Base-by-base conservation (phyloP, 2,113 vertebrate species). In the Amblyopsis rosae region DNA sequence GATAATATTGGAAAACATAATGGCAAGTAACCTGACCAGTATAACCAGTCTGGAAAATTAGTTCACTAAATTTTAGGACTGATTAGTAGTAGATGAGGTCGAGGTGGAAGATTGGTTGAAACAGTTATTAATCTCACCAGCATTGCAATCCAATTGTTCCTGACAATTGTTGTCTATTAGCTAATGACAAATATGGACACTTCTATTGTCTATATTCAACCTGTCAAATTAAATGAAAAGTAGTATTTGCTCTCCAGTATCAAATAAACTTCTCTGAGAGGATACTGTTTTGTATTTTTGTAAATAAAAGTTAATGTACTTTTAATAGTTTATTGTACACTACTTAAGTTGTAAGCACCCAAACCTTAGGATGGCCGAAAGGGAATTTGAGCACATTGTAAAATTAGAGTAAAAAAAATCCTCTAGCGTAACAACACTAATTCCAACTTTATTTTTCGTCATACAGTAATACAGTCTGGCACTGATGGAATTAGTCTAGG, bases 351-450 rank as follows among this genome's bases (percentile, higher is more conserved):
- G 58, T 9, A 62, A 56, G 32, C 47, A n/a, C 46, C 62, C 13
- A 65, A 59, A 60, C 50, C 61, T 69, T 17, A 50, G 75, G 72
- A 79, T 51, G 67, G 76, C 67, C 19, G 11, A 83, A 59, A 75
- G 77, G 81, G 72, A 85, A 62, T 81, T 73, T 55, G 17, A 77
- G 59, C 33, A 63, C 50, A 15, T 54, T 67, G 63, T 75, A 15
- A 59, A 60, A 75, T 7, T 73, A 51, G 35, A 56, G 70, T 76
- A 2, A 26, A 26, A 26, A 26, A 26, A 26, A 26, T 26, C 1
- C 35, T 41, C 35, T 8, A 41, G 35, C 7, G 4, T 41, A 41
- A 66, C 11, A 26, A 51, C 12, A 12, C 35, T 65, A 4, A 54
- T 16, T 54, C n/a, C 3, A 54, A 16, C 13, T 17, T 57, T 12